A percentile compares a stretch with the other conserved stretches of the same genome.
Evolutionary conservation across 2,888 invertebrate genomes (phyloP).

Genomic region (Athalia rosae): DNA sequence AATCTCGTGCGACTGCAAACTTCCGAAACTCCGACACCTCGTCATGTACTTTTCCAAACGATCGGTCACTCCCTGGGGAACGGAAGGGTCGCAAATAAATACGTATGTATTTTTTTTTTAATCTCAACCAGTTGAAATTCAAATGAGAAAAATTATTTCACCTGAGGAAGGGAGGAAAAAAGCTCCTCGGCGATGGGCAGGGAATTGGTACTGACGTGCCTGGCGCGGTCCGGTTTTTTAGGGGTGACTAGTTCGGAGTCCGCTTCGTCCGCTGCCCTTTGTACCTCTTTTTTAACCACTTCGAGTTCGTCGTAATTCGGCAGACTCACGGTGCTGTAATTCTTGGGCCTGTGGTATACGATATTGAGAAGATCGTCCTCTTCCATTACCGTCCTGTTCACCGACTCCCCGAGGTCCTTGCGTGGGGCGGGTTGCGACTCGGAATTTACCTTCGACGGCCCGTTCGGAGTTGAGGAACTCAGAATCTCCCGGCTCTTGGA

Average conservation of each 20-base stretch:
- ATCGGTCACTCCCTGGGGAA: conserved; percentile 65
- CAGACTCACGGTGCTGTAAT: conserved; percentile 75
- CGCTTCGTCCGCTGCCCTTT: conserved; percentile 61
- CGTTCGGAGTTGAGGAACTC: conserved; percentile 58
- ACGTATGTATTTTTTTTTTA: neutral
- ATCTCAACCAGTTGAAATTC: neutral
- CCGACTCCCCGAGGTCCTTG: conserved; percentile 43
- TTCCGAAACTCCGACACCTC: conserved; percentile 74
- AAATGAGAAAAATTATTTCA: conserved; percentile 34
- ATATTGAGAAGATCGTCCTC: conserved; percentile 48
- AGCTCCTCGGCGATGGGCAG: conserved; percentile 45
- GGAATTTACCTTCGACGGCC: conserved; percentile 41
- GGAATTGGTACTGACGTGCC: conserved; percentile 52
- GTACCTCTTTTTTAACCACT: conserved; percentile 61
- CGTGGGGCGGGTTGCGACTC: conserved; percentile 43
- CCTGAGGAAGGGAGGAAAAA: conserved; percentile 56
- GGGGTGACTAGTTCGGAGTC: conserved; percentile 51
- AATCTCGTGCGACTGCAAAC: conserved; percentile 72
- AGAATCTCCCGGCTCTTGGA: conserved; percentile 42
- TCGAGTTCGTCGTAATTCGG: conserved; percentile 76
- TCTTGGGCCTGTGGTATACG: conserved; percentile 69
- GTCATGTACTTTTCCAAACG: conserved; percentile 74
- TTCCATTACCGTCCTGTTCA: conserved; percentile 39
- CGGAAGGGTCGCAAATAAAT: neutral
- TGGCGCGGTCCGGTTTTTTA: conserved; percentile 33